phyloP scores from a whole-genome alignment of 2,888 invertebrate species.

The Zele albiditarsus region DNA sequence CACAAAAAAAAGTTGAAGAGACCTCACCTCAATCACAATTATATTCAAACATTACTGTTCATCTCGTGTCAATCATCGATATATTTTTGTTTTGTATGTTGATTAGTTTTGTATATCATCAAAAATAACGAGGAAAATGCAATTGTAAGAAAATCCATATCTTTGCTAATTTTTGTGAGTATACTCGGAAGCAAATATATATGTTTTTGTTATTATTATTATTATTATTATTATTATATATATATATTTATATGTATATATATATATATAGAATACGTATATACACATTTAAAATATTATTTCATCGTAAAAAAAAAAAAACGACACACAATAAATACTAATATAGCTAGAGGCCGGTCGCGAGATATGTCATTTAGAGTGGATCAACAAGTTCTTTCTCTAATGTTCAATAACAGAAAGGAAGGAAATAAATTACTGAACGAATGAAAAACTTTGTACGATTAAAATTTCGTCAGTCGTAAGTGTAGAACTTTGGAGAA shows the following conservation, averaged over 20 bases:
- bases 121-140: not conserved
- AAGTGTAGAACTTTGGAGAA: slow-evolving; percentile 21
- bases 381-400: slow-evolving; percentile 5
- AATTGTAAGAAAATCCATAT: slow-evolving; percentile 26
- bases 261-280: slow-evolving; percentile 37
- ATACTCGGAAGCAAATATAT: slow-evolving; percentile 44
- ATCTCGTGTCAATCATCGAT: slow-evolving; percentile 12
- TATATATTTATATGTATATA: no score
- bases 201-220: slow-evolving; percentile 25
- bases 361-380: slow-evolving; percentile 49
- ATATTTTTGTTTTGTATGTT: slow-evolving; percentile 28
- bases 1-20: slow-evolving; percentile 10
- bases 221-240: no score
- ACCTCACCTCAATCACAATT: not conserved
- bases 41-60: not conserved
- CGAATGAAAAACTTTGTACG: not conserved
- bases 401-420: slow-evolving; percentile 18
- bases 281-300: slow-evolving; percentile 35
- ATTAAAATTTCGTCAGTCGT: slow-evolving; percentile 3
- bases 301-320: not conserved
- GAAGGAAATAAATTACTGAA: slow-evolving; percentile 16
- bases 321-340: slow-evolving; percentile 25
- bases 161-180: slow-evolving; percentile 26
- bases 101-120: slow-evolving; percentile 7
- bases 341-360: slow-evolving; percentile 37